Conservation (phyloP, 2,113 vertebrate genomes). For the Origma solitaria region DNA sequence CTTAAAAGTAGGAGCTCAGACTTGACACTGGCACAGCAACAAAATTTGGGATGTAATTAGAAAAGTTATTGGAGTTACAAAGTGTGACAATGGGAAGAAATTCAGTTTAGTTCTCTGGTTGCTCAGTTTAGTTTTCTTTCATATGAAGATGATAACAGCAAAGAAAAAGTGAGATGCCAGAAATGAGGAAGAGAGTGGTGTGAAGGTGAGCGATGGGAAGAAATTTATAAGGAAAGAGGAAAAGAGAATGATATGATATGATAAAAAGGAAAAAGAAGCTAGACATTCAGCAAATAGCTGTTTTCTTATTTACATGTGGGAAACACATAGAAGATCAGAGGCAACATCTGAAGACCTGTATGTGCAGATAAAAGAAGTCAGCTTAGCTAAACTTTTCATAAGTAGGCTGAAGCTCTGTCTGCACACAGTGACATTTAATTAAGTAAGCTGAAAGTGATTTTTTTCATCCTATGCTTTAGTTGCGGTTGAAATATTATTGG, state of each 20-base stretch:
- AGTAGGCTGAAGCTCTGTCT: not conserved
- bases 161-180: not conserved
- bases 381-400: not conserved
- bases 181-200: not conserved
- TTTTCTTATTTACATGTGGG: not conserved
- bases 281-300: not conserved
- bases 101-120: not conserved
- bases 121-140: not conserved
- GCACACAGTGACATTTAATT: constrained; percentile 1
- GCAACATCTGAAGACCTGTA: not conserved
- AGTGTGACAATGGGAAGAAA: not conserved
- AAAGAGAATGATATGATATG: not conserved
- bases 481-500: not conserved
- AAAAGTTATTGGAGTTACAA: not conserved
- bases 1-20: not conserved
- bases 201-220: not conserved
- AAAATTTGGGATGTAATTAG: not conserved
- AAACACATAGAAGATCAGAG: not conserved
- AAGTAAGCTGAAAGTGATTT: not conserved
- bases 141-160: not conserved
- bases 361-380: constrained; percentile 3
- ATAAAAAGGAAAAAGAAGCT: not conserved
- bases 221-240: not conserved
- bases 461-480: not conserved
- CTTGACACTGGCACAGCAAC: not conserved